Percentiles rank a stretch among this genome's conserved stretches.
Conservation (phyloP, 2,113 vertebrate species). For the Oreochromis aureus region DNA sequence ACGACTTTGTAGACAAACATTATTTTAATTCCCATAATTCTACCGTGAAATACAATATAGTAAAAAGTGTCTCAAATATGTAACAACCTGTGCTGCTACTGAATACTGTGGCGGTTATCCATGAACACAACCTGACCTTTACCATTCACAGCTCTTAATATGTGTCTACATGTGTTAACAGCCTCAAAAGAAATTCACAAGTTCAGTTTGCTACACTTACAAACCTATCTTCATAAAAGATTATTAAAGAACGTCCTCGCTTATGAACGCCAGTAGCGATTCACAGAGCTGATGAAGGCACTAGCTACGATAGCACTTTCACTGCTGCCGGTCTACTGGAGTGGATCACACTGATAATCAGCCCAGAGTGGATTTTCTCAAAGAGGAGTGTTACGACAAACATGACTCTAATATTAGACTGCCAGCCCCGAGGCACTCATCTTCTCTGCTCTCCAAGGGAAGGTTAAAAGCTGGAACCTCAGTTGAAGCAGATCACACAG, state of each 20-base stretch:
- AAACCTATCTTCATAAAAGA: not conserved
- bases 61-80: not conserved
- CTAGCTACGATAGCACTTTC: not conserved
- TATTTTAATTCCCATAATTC: not conserved
- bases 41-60: not conserved
- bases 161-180: not conserved
- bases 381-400: conserved; percentile 24
- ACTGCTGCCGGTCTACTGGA: conserved; percentile 13
- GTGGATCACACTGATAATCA: conserved; percentile 52
- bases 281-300: not conserved
- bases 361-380: conserved; percentile 54
- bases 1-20: not conserved
- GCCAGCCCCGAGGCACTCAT: not conserved
- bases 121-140: not conserved
- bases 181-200: not conserved
- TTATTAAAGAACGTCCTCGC: not conserved
- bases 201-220: not conserved
- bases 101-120: not conserved
- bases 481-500: not conserved
- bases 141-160: not conserved
- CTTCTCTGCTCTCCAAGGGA: not conserved
- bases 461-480: not conserved
- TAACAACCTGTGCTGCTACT: not conserved
- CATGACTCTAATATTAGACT: conserved; percentile 43
- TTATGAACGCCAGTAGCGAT: not conserved